Percentiles rank a stretch among this genome's conserved stretches.
Evolutionary conservation across 1,140 invertebrate species (phyloP).

Genomic region (Scaptomyza graminum): DNA sequence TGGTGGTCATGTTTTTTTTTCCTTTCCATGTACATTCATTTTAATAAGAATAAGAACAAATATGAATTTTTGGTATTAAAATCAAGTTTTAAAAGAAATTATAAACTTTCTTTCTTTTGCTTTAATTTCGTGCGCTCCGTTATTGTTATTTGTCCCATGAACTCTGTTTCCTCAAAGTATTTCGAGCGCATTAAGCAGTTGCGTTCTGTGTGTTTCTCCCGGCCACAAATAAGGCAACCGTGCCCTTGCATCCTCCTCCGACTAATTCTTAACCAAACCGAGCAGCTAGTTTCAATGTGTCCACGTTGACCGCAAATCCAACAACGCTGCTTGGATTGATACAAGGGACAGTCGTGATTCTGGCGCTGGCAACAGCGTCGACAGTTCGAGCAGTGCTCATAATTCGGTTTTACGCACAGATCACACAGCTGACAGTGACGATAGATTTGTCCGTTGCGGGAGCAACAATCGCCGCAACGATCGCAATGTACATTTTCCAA

Average conservation of each 20-base stretch:
- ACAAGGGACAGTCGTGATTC: constrained; percentile 63
- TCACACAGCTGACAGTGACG: constrained; percentile 90
- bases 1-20: constrained; percentile 58
- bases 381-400: constrained; percentile 91
- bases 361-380: constrained; percentile 85
- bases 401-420: constrained; percentile 93
- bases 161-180: constrained; percentile 52
- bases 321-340: constrained; percentile 69
- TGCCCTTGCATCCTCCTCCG: not conserved
- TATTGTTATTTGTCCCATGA: constrained; percentile 43
- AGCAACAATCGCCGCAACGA: constrained; percentile 89
- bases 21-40: constrained; percentile 50
- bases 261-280: constrained; percentile 4
- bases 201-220: constrained; percentile 43
- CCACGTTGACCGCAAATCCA: constrained; percentile 67
- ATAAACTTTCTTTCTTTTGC: not conserved
- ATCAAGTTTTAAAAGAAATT: constrained; percentile 8
- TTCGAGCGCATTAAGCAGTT: constrained; percentile 37
- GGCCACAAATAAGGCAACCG: constrained; percentile 53
- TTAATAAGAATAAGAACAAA: constrained; percentile 69
- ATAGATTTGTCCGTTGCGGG: constrained; percentile 92
- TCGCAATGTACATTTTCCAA: constrained; percentile 90
- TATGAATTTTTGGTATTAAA: constrained; percentile 68
- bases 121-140: not conserved
- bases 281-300: constrained; percentile 63